Evolutionary conservation across 2,113 vertebrate species (phyloP).

Genomic region (Trochalopteron elliotii): DNA sequence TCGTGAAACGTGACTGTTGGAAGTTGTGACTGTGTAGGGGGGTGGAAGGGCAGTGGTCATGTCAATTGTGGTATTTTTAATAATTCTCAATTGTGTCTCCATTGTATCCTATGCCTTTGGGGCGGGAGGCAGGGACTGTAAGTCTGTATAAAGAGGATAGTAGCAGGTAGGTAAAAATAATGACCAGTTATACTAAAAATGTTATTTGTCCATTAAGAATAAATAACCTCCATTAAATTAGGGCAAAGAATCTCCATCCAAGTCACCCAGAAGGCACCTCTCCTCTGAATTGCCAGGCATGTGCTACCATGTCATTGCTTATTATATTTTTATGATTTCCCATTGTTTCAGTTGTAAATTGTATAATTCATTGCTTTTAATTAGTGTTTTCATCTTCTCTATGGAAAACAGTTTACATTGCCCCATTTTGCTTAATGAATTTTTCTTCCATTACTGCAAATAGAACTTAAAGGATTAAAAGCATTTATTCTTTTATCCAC

Average conservation of each 20-base stretch:
- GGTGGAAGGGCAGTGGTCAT: background rate
- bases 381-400: slow-evolving; percentile 69
- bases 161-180: slow-evolving; percentile 68
- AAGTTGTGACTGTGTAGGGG: background rate
- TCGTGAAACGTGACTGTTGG: background rate
- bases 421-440: slow-evolving; percentile 52
- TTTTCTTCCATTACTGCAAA: slow-evolving; percentile 52
- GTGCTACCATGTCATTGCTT: slow-evolving; percentile 30
- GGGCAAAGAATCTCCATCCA: slow-evolving; percentile 37
- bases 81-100: slow-evolving; percentile 45
- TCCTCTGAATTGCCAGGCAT: slow-evolving; percentile 42
- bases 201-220: slow-evolving; percentile 40
- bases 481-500: background rate
- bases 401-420: slow-evolving; percentile 75
- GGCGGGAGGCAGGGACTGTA: slow-evolving; percentile 40
- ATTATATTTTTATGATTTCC: slow-evolving; percentile 38
- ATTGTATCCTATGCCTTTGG: slow-evolving; percentile 33
- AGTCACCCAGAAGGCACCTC: background rate
- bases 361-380: slow-evolving; percentile 69
- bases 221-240: slow-evolving; percentile 22
- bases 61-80: slow-evolving; percentile 33
- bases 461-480: slow-evolving; percentile 36
- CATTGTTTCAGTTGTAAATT: slow-evolving; percentile 59
- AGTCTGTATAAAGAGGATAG: slow-evolving; percentile 54
- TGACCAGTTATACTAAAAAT: slow-evolving; percentile 13